phyloP scores from a whole-genome alignment of 2,797 vertebrate genomes.

The Odontamblyopus lacepedii region DNA sequence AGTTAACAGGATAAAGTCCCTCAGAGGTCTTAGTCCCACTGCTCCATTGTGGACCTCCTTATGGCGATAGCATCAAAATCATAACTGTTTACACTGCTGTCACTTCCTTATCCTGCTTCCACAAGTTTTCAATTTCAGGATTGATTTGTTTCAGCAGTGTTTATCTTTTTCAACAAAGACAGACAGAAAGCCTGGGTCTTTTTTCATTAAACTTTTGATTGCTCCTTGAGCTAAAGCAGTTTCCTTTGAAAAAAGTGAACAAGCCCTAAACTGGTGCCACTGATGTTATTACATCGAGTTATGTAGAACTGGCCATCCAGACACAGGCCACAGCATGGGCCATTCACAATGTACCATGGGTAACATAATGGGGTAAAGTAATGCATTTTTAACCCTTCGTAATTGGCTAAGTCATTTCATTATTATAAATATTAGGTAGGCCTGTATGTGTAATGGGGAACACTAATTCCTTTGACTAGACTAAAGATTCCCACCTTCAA shows the following conservation, averaged over 20 bases:
- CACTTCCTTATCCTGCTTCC: slow-evolving; percentile 64
- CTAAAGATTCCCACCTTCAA: slow-evolving; percentile 88
- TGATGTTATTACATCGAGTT: slow-evolving; percentile 64
- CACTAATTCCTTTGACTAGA: slow-evolving; percentile 92
- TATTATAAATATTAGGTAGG: slow-evolving; percentile 96
- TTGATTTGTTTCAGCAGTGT: slow-evolving; percentile 72
- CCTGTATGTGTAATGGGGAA: slow-evolving; percentile 83
- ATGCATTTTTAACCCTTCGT: slow-evolving; percentile 96
- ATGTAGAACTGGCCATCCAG: slow-evolving; percentile 78
- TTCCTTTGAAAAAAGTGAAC: slow-evolving; percentile 8
- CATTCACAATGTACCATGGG: slow-evolving; percentile 81
- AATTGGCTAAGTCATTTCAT: slow-evolving; percentile 95
- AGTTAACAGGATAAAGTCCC: slow-evolving; percentile 56
- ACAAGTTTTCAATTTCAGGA: slow-evolving; percentile 75
- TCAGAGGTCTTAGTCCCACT: slow-evolving; percentile 54
- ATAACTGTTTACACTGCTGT: slow-evolving; percentile 72
- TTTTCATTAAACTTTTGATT: slow-evolving; percentile 73
- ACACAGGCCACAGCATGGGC: slow-evolving; percentile 77
- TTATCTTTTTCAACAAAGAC: slow-evolving; percentile 66
- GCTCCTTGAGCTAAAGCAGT: slow-evolving; percentile 64
- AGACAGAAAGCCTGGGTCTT: slow-evolving; percentile 39
- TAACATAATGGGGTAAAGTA: slow-evolving; percentile 89
- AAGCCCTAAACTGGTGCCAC: slow-evolving; percentile 43
- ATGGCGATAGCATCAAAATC: slow-evolving; percentile 74
- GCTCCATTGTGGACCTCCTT: slow-evolving; percentile 46